Base-by-base conservation (phyloP, 2,888 invertebrate genomes). In the Heteropelma amictum region DNA sequence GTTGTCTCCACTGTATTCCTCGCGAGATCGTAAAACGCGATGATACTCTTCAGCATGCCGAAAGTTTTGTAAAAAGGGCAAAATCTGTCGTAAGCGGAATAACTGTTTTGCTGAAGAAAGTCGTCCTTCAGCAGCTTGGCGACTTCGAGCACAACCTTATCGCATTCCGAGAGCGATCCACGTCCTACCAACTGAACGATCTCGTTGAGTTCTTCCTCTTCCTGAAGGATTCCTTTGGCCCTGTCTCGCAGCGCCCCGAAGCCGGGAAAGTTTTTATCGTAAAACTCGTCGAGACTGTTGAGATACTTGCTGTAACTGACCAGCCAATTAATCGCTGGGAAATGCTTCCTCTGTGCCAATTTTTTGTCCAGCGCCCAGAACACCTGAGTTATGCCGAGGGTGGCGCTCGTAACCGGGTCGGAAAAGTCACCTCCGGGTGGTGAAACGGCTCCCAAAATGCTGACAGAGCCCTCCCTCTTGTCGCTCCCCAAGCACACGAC, bases 401-500 rank as follows among this genome's bases (percentile, higher is more conserved):
- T 99, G 74, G 98, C 98, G 0, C 98, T 96, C 0, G 98, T 99
- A 63, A 99, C 98, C 45, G 99, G 99, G 92, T 99, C 99, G n/a
- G 98, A 97, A 93, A 99, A 98, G 92, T 99, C 99, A 90, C 99
- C 98, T 89, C 98, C 99, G 85, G 99, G 99, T 23, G 98, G 99
- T 0, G 98, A 98, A 72, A 99, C 98, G 88, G 98, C 99, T 77
- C 99, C 99, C 77, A 99, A 97, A 90, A 99, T 98, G 79, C 97
- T 98, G 63, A 99, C 98, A 72, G 97, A 98, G 56, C 99, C 99
- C 90, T 99, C 98, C 83, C 99, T 92, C 88, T 96, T 96, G 0
- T 98, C 98, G 90, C 97, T 98, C 79, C 98, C 98, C 65, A 98
- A 90, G 86, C 98, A 98, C 90, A 95, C 96, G 84, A 98, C 97